phyloP scores from a whole-genome alignment of 2,797 vertebrate species.

The Helicolenus hilgendorfi region DNA sequence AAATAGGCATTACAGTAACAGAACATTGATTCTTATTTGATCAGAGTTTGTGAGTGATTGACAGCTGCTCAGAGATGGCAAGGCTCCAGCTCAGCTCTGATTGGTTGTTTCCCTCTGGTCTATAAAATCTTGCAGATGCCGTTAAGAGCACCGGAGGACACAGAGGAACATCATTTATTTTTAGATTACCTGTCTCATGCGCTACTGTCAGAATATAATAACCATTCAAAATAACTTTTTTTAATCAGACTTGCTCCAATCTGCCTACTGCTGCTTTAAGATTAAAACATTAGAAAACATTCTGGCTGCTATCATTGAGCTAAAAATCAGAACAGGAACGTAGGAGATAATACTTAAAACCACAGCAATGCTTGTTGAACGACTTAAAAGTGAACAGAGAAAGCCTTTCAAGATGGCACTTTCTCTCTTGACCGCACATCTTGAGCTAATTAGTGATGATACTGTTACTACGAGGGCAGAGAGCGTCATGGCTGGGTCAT shows the following conservation, averaged over 20 bases:
- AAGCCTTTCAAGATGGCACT: background rate
- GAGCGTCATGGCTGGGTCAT: slow-evolving; percentile 26
- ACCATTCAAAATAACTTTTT: background rate
- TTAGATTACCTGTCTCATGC: background rate
- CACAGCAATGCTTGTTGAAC: background rate
- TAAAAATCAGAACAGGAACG: background rate
- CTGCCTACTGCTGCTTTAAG: background rate
- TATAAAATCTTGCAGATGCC: background rate
- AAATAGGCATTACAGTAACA: background rate
- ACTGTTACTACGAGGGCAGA: slow-evolving; percentile 19
- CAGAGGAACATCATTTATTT: background rate
- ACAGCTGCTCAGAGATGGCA: background rate
- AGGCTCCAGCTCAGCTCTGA: background rate
- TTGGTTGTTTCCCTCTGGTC: background rate
- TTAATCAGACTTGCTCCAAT: too few relatives aligned
- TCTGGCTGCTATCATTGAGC: background rate
- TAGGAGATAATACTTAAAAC: background rate
- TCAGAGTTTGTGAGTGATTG: background rate
- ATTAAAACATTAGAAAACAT: background rate
- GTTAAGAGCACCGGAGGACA: background rate
- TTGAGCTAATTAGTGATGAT: slow-evolving; percentile 37
- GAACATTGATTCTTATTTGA: background rate
- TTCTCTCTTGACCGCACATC: slow-evolving; percentile 42
- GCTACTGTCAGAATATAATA: background rate
- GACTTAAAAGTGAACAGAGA: background rate